phyloP scores from a whole-genome alignment of 2,888 invertebrate genomes.

The Poecilus cupreus region DNA sequence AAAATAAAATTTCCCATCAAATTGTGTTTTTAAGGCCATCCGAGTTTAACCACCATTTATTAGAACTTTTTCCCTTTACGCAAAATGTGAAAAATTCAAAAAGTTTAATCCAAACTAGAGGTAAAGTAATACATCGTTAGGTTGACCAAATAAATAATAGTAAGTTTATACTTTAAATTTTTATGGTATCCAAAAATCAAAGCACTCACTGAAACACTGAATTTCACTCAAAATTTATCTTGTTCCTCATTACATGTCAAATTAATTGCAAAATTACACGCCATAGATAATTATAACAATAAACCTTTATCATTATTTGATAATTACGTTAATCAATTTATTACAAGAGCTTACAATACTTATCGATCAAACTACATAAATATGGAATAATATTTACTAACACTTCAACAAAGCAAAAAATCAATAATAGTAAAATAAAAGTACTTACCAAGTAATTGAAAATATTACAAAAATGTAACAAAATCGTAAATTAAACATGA shows the following conservation, averaged over 20 bases:
- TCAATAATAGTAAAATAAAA: not conserved
- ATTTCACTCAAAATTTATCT: not conserved
- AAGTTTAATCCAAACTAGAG: too few relatives aligned
- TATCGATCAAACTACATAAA: not conserved
- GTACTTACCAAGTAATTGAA: slow-evolving; percentile 30
- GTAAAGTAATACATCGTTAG: too few relatives aligned
- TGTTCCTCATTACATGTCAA: not conserved
- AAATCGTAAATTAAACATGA: not conserved
- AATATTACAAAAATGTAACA: slow-evolving; percentile 6
- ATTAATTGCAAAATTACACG: not conserved
- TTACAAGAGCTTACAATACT: not conserved
- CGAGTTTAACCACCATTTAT: too few relatives aligned
- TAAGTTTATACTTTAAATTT: too few relatives aligned
- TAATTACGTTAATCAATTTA: not conserved
- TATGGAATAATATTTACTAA: not conserved
- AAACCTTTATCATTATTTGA: not conserved
- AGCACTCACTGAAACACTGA: not conserved
- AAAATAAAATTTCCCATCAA: too few relatives aligned
- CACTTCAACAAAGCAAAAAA: not conserved
- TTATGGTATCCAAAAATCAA: too few relatives aligned
- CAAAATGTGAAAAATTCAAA: too few relatives aligned
- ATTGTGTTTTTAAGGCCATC: too few relatives aligned
- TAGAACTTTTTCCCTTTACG: too few relatives aligned
- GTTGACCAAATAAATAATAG: too few relatives aligned
- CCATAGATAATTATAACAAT: not conserved